Evolutionary conservation across 2,113 vertebrate genomes (phyloP), one percentile per base, ranked within the genome.

Genomic region (Paradisaea rubra): DNA sequence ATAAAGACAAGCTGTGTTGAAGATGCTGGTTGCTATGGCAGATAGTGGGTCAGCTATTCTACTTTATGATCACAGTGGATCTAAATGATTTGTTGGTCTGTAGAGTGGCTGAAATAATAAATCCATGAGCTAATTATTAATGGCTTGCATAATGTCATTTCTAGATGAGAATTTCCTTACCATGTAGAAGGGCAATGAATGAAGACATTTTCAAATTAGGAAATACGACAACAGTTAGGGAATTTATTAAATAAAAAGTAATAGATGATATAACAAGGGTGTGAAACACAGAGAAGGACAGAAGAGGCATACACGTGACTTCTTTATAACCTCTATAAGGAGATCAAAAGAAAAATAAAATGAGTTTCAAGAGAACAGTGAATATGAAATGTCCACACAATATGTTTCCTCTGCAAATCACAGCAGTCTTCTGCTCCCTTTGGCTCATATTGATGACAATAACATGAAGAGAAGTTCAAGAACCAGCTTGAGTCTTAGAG

Each of bases 161-260:
- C 44, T 80, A 65, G 66, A 76, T 53, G 45, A 82, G 70, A 94
- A 85, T 72, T 93, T 91, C 78, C 37, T 27, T 85, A 72, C 53
- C 35, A 71, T 44, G 70, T 57, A 87, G 27, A 91, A 87, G 25
- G 63, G 53, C 61, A 91, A 80, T 66, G 70, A 92, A 57, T 77
- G 50, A 61, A 93, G 73, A 89, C 53, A 59, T 85, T 84, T 91
- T 72, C 47, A 93, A 89, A 95, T 77, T 52, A 86, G 85, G 74
- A 95, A 88, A 31, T 44, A 88, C 88, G 50, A 93, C 37, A 92
- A 94, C 57, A 92, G 82, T 92, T 66, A 93, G 23, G 35, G 30
- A n/a, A 77, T 53, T 73, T 81, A 71, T 44, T 54, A 49, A 59
- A 83, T 21, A 11, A 9, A 45, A 39, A 70, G 60, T 44, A 74